Base-by-base conservation (phyloP, 2,797 vertebrate species). In the Aeoliscus strigatus region DNA sequence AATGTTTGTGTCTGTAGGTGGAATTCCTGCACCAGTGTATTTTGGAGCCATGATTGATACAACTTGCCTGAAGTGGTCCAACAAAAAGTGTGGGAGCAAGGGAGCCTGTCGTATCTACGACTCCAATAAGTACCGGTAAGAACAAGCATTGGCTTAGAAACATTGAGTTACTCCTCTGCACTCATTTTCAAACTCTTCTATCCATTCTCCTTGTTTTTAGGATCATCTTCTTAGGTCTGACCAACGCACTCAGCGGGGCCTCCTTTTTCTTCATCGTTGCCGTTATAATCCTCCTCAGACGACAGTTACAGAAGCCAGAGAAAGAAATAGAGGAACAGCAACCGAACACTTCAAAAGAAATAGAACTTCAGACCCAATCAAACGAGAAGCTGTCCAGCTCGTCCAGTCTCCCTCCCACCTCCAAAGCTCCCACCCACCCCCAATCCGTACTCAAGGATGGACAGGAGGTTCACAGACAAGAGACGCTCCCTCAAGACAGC, bases 11-110 rank as follows among this genome's bases (percentile, higher is more conserved):
- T 2, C n/a, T 27, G 2, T 5, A 98, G 96, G 90, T 66, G 94
- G 95, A 55, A 92, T 98, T 50, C 92, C 93, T 32, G 92, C 93
- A 14, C 93, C 93, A 0, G 82, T 97, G 47, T 93, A 92, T 66
- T 93, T 94, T 17, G 90, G 96, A 49, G 85, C 87, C 28, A 71
- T 94, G 61, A 90, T 96, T 41, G 96, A 98, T 57, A 85, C 82
- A 2, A 91, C 91, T 1, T 99, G 94, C 77, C 81, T 99, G 76
- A 95, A 93, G 27, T 90, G 84, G 95, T 85, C 81, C 5, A 57
- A 82, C 12, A 87, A 86, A 55, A 88, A 75, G 27, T 97, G 93
- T 16, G 86, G 86, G 0, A 84, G 78, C 5, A 79, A 73, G 48
- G 94, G 94, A 11, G 86, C 91, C 0, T 93, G 96, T 47, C 89